phyloP scores from a whole-genome alignment of 1,140 invertebrate species.

The Procambarus clarkii region DNA sequence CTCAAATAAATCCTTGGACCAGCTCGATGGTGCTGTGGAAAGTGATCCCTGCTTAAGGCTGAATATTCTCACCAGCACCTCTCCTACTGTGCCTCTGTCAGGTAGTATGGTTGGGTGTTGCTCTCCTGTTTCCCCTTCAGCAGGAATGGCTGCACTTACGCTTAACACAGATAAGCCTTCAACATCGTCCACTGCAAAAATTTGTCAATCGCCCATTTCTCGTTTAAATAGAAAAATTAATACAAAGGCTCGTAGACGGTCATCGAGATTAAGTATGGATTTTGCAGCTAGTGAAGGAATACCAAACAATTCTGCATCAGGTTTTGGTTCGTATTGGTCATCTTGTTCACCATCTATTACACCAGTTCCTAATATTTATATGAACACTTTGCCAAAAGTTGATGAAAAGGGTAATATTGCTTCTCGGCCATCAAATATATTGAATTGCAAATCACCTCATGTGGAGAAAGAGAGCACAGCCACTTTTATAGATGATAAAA shows the following conservation, averaged over 20 bases:
- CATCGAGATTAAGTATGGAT: background rate
- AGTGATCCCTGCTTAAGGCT: background rate
- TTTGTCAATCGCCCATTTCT: background rate
- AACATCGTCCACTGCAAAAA: background rate
- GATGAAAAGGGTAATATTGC: background rate
- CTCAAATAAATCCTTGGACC: background rate
- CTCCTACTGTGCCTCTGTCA: background rate
- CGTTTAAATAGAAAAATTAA: background rate
- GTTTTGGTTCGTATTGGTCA: background rate
- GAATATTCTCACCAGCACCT: background rate
- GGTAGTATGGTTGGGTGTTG: background rate
- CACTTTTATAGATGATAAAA: background rate
- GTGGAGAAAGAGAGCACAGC: background rate
- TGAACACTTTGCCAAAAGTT: background rate
- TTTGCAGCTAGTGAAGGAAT: background rate
- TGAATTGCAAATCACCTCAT: background rate
- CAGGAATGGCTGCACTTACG: slow-evolving; percentile 8
- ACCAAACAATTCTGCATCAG: background rate
- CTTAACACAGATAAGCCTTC: slow-evolving; percentile 10
- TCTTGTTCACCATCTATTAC: background rate
- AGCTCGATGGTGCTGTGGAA: background rate
- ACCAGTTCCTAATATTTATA: background rate
- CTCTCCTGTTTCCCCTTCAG: slow-evolving; percentile 4
- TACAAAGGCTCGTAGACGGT: background rate
- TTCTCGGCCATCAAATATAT: background rate